These are phyloP conservation scores for Zaprionus taronus DNA, from an alignment of 1,140 invertebrate species.

Conservation along the genomic window DNA sequence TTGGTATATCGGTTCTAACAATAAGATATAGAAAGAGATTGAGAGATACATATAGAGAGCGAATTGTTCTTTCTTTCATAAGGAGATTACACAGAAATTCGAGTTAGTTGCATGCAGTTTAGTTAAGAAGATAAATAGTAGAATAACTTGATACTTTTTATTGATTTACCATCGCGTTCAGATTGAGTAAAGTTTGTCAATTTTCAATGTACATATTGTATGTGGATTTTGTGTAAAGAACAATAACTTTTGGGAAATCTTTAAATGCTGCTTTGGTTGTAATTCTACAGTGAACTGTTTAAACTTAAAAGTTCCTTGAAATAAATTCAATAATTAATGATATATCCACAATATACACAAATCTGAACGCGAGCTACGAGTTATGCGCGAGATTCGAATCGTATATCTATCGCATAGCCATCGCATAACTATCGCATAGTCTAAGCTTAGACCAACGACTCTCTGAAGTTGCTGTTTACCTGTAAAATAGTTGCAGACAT, in stretches of 20 bases:
- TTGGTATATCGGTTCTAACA: constrained; percentile 59
- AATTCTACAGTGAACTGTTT: not conserved
- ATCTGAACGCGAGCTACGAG: constrained; percentile 18
- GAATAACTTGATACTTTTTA: constrained; percentile 27
- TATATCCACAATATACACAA: not conserved
- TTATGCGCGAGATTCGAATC: constrained; percentile 37
- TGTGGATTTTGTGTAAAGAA: not conserved
- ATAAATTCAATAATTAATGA: not conserved
- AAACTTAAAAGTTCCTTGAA: not conserved
- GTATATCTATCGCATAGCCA: constrained; percentile 10
- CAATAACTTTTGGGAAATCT: not conserved
- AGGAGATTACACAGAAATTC: constrained; percentile 76
- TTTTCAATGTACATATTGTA: not conserved
- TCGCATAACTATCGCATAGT: constrained; percentile 27
- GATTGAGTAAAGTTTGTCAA: not conserved
- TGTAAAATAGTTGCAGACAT: constrained; percentile 72
- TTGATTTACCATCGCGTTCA: constrained; percentile 26
- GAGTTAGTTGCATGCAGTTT: constrained; percentile 74
- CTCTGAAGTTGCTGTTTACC: constrained; percentile 72
- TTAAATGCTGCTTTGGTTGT: constrained; percentile 1
- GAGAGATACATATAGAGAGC: constrained; percentile 30
- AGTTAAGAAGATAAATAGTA: constrained; percentile 44
- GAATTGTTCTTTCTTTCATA: constrained; percentile 36
- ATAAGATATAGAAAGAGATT: constrained; percentile 28
- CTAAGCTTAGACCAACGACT: constrained; percentile 68